Percentiles rank a stretch among this genome's conserved stretches.
These are phyloP conservation scores for Burhinus oedicnemus DNA, from an alignment of 2,113 vertebrate genomes.

Conservation along the genomic window DNA sequence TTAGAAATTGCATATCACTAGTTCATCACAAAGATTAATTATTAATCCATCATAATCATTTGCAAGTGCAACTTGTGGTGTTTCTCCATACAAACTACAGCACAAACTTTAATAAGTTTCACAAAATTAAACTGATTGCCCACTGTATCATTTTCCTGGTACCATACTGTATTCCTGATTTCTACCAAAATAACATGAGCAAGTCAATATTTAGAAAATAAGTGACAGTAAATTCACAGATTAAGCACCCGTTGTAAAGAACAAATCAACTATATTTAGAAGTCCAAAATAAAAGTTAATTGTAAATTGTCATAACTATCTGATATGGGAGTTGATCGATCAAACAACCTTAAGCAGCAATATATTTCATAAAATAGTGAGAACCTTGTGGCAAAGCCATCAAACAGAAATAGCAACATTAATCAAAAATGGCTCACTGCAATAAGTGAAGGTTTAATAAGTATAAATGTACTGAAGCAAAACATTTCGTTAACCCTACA, in stretches of 20 bases:
- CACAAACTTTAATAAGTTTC: not conserved
- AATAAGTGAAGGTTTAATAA: conserved; percentile 81
- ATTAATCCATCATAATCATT: not conserved
- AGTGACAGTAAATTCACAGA: not conserved
- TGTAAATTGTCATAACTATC: conserved; percentile 61
- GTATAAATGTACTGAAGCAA: conserved; percentile 75
- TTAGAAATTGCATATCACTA: not conserved
- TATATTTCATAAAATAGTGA: conserved; percentile 72
- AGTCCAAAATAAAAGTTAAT: conserved; percentile 50
- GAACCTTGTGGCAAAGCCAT: conserved; percentile 70
- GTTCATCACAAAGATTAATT: not conserved
- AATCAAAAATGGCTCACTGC: conserved; percentile 78
- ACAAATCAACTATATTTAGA: conserved; percentile 9
- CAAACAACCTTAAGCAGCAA: conserved; percentile 75
- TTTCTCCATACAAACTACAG: not conserved
- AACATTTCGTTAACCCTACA: conserved; percentile 58
- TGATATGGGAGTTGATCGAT: conserved; percentile 71
- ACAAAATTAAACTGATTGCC: not conserved
- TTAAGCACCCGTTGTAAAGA: not conserved
- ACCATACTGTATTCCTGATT: not conserved
- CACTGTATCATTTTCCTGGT: not conserved
- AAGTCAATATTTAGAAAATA: not conserved
- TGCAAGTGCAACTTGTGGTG: not conserved
- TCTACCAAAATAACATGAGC: not conserved
- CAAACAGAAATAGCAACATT: conserved; percentile 78